Evolutionary conservation across 2,888 invertebrate species (phyloP).

Genomic region (Nebria salina): DNA sequence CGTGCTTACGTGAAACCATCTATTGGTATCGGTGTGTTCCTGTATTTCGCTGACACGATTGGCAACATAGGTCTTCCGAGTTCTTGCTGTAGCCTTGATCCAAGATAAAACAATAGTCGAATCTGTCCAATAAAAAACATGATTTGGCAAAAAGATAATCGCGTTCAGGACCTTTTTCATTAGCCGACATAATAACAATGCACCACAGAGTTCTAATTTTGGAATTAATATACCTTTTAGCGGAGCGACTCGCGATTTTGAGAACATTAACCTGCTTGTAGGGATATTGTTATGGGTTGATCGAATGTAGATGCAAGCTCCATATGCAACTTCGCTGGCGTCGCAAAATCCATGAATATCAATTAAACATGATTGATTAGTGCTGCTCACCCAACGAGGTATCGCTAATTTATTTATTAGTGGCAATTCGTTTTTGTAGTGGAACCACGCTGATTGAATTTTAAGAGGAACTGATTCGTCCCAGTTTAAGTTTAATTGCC

Average conservation of each 20-base stretch:
- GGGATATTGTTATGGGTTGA: not conserved
- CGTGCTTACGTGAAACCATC: slow-evolving; percentile 53
- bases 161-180: not conserved
- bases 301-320: slow-evolving; percentile 50
- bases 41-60: slow-evolving; percentile 55
- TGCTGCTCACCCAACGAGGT: not conserved
- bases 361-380: slow-evolving; percentile 9
- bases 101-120: slow-evolving; percentile 49
- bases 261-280: slow-evolving; percentile 19
- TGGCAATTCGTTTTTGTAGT: not conserved
- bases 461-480: slow-evolving; percentile 10
- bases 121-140: slow-evolving; percentile 49
- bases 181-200: not conserved
- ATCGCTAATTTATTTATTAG: not conserved
- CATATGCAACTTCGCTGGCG: slow-evolving; percentile 50
- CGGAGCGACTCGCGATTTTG: slow-evolving; percentile 46
- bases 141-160: not conserved
- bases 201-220: slow-evolving; percentile 22
- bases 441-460: not conserved
- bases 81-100: slow-evolving; percentile 45
- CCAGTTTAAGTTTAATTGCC: slow-evolving; percentile 15
- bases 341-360: slow-evolving; percentile 51
- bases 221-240: slow-evolving; percentile 35
- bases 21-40: slow-evolving; percentile 47
- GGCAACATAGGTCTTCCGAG: slow-evolving; percentile 50